Percentiles rank a stretch among this genome's conserved stretches.
phyloP scores from a whole-genome alignment of 2,888 invertebrate species.

The Beris morrisii region DNA sequence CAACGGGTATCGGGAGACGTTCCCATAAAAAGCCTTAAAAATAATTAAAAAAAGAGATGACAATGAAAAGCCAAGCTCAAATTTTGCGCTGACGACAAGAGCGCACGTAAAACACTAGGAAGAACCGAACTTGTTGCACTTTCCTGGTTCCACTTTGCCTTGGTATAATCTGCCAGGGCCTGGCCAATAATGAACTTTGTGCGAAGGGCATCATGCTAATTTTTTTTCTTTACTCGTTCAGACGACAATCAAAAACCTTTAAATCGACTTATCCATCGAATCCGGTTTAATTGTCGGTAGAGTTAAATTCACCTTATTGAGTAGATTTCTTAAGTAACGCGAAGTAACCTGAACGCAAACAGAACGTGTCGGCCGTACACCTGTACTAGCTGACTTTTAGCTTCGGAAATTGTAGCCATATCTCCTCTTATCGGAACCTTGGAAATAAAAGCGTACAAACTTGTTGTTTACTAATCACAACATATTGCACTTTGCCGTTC shows the following conservation, averaged over 20 bases:
- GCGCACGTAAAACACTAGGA: too few relatives aligned
- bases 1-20: too few relatives aligned
- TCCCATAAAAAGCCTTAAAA: too few relatives aligned
- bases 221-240: conserved; percentile 2
- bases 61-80: too few relatives aligned
- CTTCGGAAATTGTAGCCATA: too few relatives aligned
- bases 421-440: too few relatives aligned
- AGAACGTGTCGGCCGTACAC: conserved; percentile 1
- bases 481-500: neutral
- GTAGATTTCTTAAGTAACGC: too few relatives aligned
- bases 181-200: conserved; percentile 1
- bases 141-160: neutral
- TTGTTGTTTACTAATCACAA: neutral
- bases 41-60: too few relatives aligned
- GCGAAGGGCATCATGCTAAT: neutral
- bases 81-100: too few relatives aligned
- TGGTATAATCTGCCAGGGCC: neutral
- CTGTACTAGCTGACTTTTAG: neutral
- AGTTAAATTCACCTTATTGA: neutral
- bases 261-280: conserved; percentile 1
- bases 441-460: too few relatives aligned
- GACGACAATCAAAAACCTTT: neutral
- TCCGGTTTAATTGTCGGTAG: conserved; percentile 15
- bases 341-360: neutral
- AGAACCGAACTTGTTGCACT: too few relatives aligned